Evolutionary conservation across 2,797 vertebrate genomes (phyloP), one percentile per base, ranked within the genome.

Genomic region (Chelmon rostratus): DNA sequence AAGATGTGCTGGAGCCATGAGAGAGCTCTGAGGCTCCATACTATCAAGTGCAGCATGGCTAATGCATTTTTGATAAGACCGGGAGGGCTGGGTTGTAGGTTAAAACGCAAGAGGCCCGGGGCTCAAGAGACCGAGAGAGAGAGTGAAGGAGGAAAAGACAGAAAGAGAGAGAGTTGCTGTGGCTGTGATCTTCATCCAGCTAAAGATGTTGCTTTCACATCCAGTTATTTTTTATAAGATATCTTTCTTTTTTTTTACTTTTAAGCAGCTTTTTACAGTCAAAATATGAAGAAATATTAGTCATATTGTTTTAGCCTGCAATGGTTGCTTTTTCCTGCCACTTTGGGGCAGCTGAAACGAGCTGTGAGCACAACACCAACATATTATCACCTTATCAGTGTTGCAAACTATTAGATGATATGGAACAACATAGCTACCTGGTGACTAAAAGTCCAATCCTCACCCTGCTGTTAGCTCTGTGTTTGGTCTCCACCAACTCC

Each of bases 21-120:
- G 82, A 90, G 70, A 50, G 73, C 86, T 87, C 72, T 21, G 53
- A 86, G 87, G 85, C 84, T 67, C 65, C 78, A 62, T 76, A 79
- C 73, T 85, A 89, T 89, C 85, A 88, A 88, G 88, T 87, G 83
- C 77, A 86, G 86, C 88, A 76, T 83, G 73, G 86, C 83, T 91
- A 88, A 93, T 94, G 84, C 86, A 93, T 93, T 90, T 93, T 93
- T 93, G 80, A 94, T 91, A 78, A 88, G 86, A 85, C 81, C 44
- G 19, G 62, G 82, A 87, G 81, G 82, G 75, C 82, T 83, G 78
- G 74, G 83, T 89, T 88, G 89, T 88, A 85, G 87, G 85, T 85
- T 90, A 87, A 82, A 85, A 81, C 46, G 54, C 82, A 58, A 67
- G 73, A 57, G 76, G 72, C 87, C 73, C 15, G 7, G 28, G 68